Conservation (phyloP, 2,797 vertebrate genomes). For the Tragopan temminckii region DNA sequence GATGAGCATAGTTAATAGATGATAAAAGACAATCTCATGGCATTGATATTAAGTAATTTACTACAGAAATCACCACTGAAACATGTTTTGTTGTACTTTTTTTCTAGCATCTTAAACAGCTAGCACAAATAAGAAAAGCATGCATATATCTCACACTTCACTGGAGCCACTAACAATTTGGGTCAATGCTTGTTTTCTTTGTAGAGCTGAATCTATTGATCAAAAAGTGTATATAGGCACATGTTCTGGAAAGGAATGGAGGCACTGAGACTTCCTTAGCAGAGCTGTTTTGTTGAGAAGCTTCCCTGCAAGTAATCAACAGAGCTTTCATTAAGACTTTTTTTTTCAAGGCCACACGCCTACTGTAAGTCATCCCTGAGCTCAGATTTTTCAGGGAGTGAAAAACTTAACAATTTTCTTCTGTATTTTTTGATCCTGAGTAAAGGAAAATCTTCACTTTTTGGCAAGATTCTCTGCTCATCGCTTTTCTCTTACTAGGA, state of each 20-base stretch:
- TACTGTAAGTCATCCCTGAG: neutral
- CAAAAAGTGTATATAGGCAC: neutral
- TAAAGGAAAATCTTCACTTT: neutral
- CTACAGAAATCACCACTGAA: neutral
- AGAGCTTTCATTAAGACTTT: neutral
- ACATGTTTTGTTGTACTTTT: neutral
- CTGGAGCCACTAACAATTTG: neutral
- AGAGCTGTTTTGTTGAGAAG: neutral
- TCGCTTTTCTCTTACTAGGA: neutral
- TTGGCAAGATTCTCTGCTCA: neutral
- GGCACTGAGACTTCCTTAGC: neutral
- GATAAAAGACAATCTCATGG: neutral
- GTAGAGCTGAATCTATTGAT: neutral
- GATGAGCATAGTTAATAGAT: neutral
- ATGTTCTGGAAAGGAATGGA: accelerated
- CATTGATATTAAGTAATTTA: neutral
- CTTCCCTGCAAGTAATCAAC: neutral
- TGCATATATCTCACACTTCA: neutral
- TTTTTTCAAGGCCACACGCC: neutral
- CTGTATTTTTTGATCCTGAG: neutral
- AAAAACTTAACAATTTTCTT: accelerated
- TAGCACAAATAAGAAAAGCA: neutral
- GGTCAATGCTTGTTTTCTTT: neutral
- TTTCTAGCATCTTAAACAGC: neutral
- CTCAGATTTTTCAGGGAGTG: accelerated